A percentile compares a stretch with the other conserved stretches of the same genome.
Evolutionary conservation across 2,888 invertebrate genomes (phyloP).

Genomic region (Parapristionchus giblindavisi): DNA sequence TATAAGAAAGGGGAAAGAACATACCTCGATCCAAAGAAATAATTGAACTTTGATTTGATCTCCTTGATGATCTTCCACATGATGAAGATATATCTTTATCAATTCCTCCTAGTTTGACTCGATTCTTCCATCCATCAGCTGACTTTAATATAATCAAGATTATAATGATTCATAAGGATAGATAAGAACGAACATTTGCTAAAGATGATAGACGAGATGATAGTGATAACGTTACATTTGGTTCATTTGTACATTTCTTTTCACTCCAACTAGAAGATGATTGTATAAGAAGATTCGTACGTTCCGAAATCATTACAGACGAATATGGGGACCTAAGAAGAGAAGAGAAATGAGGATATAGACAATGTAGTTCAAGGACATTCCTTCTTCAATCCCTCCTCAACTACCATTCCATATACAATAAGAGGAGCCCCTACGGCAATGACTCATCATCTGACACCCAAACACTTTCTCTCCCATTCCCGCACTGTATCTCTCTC

Average conservation of each 20-base stretch:
- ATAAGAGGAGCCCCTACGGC: neutral
- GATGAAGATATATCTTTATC: neutral
- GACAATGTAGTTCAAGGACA: slow-evolving; percentile 18
- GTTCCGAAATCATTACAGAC: slow-evolving; percentile 6
- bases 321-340: neutral
- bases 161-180: neutral
- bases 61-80: neutral
- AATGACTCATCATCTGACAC: slow-evolving; percentile 8
- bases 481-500: slow-evolving; percentile 28
- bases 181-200: neutral
- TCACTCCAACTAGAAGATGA: neutral
- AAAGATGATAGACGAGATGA: neutral
- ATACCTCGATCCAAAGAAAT: neutral
- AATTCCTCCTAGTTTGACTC: slow-evolving; percentile 21
- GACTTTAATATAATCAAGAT: slow-evolving; percentile 14
- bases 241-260: neutral
- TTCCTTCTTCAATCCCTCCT: slow-evolving; percentile 6
- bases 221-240: neutral
- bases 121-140: slow-evolving; percentile 38
- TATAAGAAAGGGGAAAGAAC: neutral
- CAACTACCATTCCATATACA: neutral
- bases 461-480: slow-evolving; percentile 37
- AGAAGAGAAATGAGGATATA: slow-evolving; percentile 1
- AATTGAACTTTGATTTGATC: slow-evolving; percentile 4
- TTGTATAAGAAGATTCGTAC: neutral